Percentiles rank a stretch among this genome's conserved stretches.
Conservation (phyloP, 1,140 invertebrate genomes). For the Marisa cornuarietis region DNA sequence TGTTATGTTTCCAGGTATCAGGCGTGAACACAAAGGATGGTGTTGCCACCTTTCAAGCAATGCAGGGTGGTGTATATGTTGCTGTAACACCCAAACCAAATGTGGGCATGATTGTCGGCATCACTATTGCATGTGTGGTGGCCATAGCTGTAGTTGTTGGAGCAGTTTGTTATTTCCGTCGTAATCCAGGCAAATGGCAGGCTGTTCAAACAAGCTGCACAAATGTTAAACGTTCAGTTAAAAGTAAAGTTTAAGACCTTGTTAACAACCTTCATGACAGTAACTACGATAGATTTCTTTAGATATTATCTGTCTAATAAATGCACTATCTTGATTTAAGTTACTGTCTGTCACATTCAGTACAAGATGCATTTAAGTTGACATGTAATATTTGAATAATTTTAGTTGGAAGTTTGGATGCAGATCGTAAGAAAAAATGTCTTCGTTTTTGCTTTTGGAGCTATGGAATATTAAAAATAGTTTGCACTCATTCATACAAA, state of each 20-base stretch:
- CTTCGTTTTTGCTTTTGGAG: too few relatives aligned
- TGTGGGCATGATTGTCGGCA: slow-evolving; percentile 48
- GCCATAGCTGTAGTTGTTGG: slow-evolving; percentile 48
- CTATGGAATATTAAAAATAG: too few relatives aligned
- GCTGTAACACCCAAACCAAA: slow-evolving; percentile 38
- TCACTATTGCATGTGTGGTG: slow-evolving; percentile 42
- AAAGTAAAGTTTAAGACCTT: slow-evolving; percentile 40
- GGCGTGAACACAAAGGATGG: slow-evolving; percentile 42
- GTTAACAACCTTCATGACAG: too few relatives aligned
- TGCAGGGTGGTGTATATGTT: slow-evolving; percentile 56
- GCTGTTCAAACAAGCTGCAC: slow-evolving; percentile 41
- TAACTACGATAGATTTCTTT: too few relatives aligned
- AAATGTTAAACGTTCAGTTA: slow-evolving; percentile 44
- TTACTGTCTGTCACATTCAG: too few relatives aligned
- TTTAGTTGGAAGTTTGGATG: too few relatives aligned
- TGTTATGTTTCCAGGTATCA: neutral
- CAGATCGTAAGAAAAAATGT: too few relatives aligned
- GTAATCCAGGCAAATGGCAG: slow-evolving; percentile 53
- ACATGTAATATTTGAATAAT: too few relatives aligned
- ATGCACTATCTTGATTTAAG: too few relatives aligned
- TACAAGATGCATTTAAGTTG: too few relatives aligned
- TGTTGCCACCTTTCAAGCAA: slow-evolving; percentile 42
- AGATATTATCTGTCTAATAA: too few relatives aligned
- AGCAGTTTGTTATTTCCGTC: slow-evolving; percentile 48
- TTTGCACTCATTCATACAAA: too few relatives aligned